Evolutionary conservation across 1,140 invertebrate species (phyloP), one percentile per base, ranked within the genome.

Genomic region (Eueides isabella): DNA sequence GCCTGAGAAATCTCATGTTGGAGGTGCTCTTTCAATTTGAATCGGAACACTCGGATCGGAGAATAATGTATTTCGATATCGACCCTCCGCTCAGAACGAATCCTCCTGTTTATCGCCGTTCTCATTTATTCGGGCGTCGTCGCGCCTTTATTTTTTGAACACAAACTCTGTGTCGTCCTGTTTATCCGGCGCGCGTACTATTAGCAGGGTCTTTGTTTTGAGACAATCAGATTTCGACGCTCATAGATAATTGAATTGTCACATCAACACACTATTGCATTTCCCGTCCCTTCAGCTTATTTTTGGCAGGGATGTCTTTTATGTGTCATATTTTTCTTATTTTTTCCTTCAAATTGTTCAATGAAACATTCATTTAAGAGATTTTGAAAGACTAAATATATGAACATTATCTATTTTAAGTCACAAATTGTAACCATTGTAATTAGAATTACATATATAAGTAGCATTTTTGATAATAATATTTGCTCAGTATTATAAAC

Each of bases 11-110:
- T 93, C 90, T 92, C 90, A 90, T 92, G 90, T 92, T 90, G 86
- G 89, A 91, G 90, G 90, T 92, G 92, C 90, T 93, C 92, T 93
- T 93, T 93, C 92, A 93, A 93, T 93, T 93, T 93, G 91, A 93
- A 93, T 92, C 90, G 91, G 90, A 93, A 93, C 90, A 90, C 90
- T 92, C 86, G 88, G 88, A 91, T 93, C 91, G 88, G 90, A 85
- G 91, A 91, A 93, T 93, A 92, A 93, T 92, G 90, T 93, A 93
- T 93, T 91, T 93, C 90, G 90, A 85, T 93, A 93, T 91, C 89
- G 91, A 92, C 91, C 89, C 90, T 90, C 85, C 85, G 86, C 78
- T 87, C 81, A 81, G 81, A 87, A 88, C 88, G 90, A 89, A 91
- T 92, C 89, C 88, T 91, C 88, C 88, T 92, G 90, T 93, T 92